These are phyloP conservation scores for Cercopithecus mona DNA, from an alignment of 2,113 vertebrate genomes.

Conservation along the genomic window DNA sequence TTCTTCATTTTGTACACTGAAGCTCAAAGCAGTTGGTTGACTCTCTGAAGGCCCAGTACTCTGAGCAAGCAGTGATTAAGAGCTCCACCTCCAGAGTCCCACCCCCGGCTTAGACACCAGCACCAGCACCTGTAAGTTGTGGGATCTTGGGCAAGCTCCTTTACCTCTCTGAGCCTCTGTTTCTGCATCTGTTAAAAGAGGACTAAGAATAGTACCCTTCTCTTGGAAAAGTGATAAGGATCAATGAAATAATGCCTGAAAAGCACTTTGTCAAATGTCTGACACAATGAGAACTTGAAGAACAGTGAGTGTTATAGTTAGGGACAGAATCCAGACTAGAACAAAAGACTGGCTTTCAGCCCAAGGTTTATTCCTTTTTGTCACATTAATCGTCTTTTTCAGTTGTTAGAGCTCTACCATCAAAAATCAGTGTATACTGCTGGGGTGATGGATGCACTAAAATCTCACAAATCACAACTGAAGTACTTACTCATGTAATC, in stretches of 20 bases:
- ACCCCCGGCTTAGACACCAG: not conserved
- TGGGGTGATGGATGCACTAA: too few relatives aligned
- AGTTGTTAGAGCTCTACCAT: not conserved
- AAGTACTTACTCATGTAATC: too few relatives aligned
- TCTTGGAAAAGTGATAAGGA: not conserved
- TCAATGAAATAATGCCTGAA: not conserved
- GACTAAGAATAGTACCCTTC: not conserved
- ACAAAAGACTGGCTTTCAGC: not conserved
- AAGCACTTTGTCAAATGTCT: not conserved
- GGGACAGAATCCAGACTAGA: not conserved
- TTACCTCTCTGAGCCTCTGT: not conserved
- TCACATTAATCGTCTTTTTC: not conserved
- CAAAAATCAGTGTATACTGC: not conserved
- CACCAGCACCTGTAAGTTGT: not conserved
- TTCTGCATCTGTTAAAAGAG: not conserved
- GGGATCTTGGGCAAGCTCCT: not conserved
- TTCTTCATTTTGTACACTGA: not conserved
- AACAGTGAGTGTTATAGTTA: not conserved
- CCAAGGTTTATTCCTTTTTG: not conserved
- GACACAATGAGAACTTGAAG: not conserved
- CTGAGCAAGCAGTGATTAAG: not conserved
- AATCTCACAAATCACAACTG: too few relatives aligned
- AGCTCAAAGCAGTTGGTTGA: not conserved
- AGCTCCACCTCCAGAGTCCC: not conserved
- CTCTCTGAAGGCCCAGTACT: not conserved